Evolutionary conservation across 2,888 invertebrate species (phyloP).

Genomic region (Apodemia duryi): DNA sequence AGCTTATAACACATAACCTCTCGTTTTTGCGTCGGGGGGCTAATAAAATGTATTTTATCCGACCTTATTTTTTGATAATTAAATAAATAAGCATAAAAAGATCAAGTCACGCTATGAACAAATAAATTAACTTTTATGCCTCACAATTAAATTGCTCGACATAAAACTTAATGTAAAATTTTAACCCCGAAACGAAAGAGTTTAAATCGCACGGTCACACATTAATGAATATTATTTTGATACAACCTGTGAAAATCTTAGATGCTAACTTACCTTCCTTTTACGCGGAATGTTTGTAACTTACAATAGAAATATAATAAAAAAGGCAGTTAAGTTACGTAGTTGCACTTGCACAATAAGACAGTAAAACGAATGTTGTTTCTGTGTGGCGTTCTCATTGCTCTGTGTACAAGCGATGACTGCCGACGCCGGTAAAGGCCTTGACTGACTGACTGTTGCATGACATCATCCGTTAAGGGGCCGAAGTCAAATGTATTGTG

Average conservation of each 20-base stretch:
- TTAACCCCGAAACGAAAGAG: no score
- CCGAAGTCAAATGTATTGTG: constrained; percentile 26
- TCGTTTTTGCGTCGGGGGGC: no score
- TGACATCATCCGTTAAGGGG: constrained; percentile 56
- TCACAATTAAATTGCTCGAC: no score
- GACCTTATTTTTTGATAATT: no score
- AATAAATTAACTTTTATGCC: no score
- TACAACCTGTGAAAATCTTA: constrained; percentile 23
- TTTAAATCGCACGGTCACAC: neutral
- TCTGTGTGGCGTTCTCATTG: constrained; percentile 60
- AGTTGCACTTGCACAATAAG: constrained; percentile 56
- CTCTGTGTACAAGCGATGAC: constrained; percentile 54
- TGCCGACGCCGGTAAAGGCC: constrained; percentile 37
- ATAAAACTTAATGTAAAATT: no score
- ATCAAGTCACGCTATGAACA: no score
- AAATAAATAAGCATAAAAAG: no score
- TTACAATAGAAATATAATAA: constrained; percentile 41
- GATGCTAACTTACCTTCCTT: constrained; percentile 65
- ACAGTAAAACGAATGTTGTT: constrained; percentile 42
- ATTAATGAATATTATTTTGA: neutral
- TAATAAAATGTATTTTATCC: no score
- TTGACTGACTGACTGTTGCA: constrained; percentile 45
- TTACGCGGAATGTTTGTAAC: constrained; percentile 69
- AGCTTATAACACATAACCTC: no score
- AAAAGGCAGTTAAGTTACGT: constrained; percentile 51